phyloP scores from a whole-genome alignment of 1,140 invertebrate genomes.

The Argopecten irradians region DNA sequence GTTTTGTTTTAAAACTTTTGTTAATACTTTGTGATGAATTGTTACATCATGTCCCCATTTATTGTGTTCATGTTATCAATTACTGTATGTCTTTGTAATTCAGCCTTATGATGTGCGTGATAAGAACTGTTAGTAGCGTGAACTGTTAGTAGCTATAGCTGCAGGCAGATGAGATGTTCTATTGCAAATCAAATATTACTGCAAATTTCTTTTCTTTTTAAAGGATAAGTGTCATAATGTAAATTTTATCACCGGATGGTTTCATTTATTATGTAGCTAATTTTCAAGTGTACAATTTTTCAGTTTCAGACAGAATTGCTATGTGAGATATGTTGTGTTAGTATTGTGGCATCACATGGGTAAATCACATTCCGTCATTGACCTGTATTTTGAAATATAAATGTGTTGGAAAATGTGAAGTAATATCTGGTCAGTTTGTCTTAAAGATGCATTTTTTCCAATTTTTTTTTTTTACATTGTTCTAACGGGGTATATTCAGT shows the following conservation, averaged over 20 bases:
- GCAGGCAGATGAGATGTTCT: background rate
- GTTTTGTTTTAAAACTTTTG: background rate
- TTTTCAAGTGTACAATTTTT: background rate
- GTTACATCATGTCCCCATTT: background rate
- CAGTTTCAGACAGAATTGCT: background rate
- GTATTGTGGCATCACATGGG: background rate
- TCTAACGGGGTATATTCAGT: no score
- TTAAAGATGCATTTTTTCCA: background rate
- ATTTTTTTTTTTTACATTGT: background rate
- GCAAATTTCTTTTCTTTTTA: background rate
- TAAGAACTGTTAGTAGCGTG: background rate
- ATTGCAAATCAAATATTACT: background rate
- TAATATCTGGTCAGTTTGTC: background rate
- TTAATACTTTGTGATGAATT: conserved; percentile 23
- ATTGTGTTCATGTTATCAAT: background rate
- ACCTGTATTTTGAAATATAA: background rate
- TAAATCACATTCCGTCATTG: background rate
- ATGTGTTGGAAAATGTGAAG: background rate
- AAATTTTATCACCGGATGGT: background rate
- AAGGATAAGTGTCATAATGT: background rate
- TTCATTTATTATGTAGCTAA: background rate
- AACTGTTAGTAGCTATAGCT: background rate
- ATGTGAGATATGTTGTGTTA: background rate
- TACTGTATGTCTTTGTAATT: background rate
- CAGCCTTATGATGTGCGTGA: background rate